A percentile compares a stretch with the other conserved stretches of the same genome.
phyloP scores from a whole-genome alignment of 53 echinoderm and acorn worm genomes.

The Stichopus horrens region DNA sequence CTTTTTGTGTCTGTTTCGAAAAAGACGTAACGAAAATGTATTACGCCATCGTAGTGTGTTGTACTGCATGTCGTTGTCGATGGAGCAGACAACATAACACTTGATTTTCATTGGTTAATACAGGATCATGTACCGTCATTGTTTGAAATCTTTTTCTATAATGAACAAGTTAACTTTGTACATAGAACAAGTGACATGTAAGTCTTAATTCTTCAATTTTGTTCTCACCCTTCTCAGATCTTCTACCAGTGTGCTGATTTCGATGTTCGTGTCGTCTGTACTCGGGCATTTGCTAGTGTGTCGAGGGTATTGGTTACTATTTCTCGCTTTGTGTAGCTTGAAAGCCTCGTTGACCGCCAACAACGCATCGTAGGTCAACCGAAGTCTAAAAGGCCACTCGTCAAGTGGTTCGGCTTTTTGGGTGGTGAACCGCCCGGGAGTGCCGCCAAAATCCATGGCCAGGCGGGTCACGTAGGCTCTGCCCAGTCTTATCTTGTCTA shows the following conservation, averaged over 20 bases:
- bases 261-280: not conserved
- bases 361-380: conserved; percentile 77
- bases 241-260: conserved; percentile 43
- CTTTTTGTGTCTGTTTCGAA: too few species aligned
- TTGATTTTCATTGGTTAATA: too few species aligned
- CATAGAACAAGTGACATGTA: too few species aligned
- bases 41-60: too few species aligned
- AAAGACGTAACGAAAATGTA: too few species aligned
- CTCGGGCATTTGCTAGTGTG: conserved; percentile 42
- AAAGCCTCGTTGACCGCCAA: conserved; percentile 61
- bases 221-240: conserved; percentile 59
- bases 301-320: conserved; percentile 27
- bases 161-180: too few species aligned
- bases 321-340: conserved; percentile 47
- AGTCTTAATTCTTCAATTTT: too few species aligned
- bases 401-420: conserved; percentile 79
- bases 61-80: too few species aligned
- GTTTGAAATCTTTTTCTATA: too few species aligned
- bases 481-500: conserved; percentile 57
- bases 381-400: conserved; percentile 90
- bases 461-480: conserved; percentile 89
- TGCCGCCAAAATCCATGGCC: conserved; percentile 51
- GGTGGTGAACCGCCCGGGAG: conserved; percentile 66
- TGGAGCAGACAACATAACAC: too few species aligned
- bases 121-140: too few species aligned